Evolutionary conservation across 2,888 invertebrate genomes (phyloP).

Genomic region (Fabriciana adippe): DNA sequence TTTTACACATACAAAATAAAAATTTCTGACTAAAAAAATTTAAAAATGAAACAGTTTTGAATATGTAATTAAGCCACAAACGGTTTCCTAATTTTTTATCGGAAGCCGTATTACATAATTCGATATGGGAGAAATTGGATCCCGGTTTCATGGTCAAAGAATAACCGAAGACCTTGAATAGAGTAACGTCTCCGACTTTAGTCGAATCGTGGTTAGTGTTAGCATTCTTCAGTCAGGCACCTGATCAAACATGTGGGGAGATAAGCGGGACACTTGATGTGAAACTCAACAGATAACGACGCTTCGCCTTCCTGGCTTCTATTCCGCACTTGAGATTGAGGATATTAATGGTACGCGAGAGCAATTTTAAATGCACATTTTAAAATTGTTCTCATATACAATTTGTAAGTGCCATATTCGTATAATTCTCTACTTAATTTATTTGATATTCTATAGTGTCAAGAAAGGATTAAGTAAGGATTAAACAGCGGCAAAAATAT

Average conservation of each 20-base stretch:
- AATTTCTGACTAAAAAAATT: too few relatives aligned
- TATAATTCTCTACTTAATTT: too few relatives aligned
- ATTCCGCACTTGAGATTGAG: slow-evolving; percentile 61
- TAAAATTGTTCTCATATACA: background rate
- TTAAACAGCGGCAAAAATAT: too few relatives aligned
- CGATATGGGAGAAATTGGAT: slow-evolving; percentile 50
- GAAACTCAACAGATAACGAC: slow-evolving; percentile 68
- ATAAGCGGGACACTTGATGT: slow-evolving; percentile 79
- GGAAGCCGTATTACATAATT: slow-evolving; percentile 57
- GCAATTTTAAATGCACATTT: slow-evolving; percentile 39
- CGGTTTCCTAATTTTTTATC: slow-evolving; percentile 35
- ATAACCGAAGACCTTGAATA: slow-evolving; percentile 62
- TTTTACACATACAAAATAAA: too few relatives aligned
- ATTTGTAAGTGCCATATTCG: background rate
- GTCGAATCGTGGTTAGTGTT: slow-evolving; percentile 56
- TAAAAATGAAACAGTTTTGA: background rate
- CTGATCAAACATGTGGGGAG: slow-evolving; percentile 79
- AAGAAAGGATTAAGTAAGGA: too few relatives aligned
- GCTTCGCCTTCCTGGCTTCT: slow-evolving; percentile 64
- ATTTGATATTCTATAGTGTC: too few relatives aligned
- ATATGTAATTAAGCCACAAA: slow-evolving; percentile 6
- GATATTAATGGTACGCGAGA: slow-evolving; percentile 38
- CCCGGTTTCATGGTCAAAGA: slow-evolving; percentile 66
- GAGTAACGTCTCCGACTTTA: slow-evolving; percentile 38
- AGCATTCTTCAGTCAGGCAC: slow-evolving; percentile 62